A percentile compares a stretch with the other conserved stretches of the same genome.
Evolutionary conservation across 2,797 vertebrate species (phyloP).

Genomic region (Sebastes matsubarae): DNA sequence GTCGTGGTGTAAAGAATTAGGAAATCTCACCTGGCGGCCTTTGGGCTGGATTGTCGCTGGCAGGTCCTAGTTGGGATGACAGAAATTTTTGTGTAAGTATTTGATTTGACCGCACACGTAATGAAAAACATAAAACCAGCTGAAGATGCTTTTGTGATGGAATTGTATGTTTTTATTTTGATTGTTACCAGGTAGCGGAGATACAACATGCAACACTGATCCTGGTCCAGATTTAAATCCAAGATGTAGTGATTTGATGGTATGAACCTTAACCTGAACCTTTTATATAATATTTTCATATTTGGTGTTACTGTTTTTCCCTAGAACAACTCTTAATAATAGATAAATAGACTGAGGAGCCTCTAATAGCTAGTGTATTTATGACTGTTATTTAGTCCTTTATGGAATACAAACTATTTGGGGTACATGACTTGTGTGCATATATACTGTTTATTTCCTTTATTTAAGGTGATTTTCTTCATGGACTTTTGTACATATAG

Average conservation of each 20-base stretch:
- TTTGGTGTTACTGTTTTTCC: no score
- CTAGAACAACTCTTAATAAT: no score
- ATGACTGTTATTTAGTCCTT: background rate
- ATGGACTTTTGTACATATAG: no score
- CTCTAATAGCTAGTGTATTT: no score
- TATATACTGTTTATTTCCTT: no score
- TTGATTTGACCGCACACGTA: background rate
- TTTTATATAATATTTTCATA: no score
- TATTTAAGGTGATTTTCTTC: no score
- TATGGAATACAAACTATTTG: no score
- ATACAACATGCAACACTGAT: background rate
- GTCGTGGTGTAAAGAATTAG: background rate
- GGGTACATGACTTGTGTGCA: no score
- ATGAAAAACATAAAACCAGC: background rate
- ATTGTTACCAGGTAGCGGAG: background rate
- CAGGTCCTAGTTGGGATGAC: constrained; percentile 86
- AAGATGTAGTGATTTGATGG: background rate
- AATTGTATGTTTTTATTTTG: background rate
- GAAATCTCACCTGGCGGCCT: constrained; percentile 92
- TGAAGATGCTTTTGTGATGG: background rate
- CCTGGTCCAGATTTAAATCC: background rate
- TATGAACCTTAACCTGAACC: background rate
- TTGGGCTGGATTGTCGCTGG: constrained; percentile 97
- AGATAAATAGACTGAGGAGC: no score
- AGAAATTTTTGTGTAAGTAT: background rate